Conservation (phyloP, 1,140 invertebrate species). For the Mesaphorura yosii region DNA sequence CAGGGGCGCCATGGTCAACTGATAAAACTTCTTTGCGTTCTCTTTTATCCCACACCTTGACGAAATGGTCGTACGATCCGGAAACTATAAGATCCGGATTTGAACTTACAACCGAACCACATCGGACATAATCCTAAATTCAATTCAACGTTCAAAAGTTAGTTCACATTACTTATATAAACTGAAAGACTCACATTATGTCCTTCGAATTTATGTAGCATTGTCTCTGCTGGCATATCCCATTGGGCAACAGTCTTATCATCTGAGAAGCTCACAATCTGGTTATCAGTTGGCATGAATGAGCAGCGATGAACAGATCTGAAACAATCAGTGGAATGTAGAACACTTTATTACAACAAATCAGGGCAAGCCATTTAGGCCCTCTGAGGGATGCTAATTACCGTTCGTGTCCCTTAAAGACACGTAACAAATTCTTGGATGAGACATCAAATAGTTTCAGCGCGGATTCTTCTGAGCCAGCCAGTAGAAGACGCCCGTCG, state of each 20-base stretch:
- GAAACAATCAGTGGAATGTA: constrained; percentile 35
- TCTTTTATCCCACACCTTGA: constrained; percentile 80
- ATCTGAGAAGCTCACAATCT: constrained; percentile 82
- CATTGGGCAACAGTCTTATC: constrained; percentile 79
- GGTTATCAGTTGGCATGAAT: constrained; percentile 65
- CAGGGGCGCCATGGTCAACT: constrained; percentile 77
- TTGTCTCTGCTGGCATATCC: constrained; percentile 77
- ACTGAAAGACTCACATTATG: constrained; percentile 43
- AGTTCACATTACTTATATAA: constrained; percentile 12
- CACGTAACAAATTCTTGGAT: constrained; percentile 60
- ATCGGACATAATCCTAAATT: constrained; percentile 62
- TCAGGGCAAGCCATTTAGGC: background rate
- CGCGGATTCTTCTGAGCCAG: constrained; percentile 75
- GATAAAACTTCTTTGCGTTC: constrained; percentile 54
- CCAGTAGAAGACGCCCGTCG: constrained; percentile 72
- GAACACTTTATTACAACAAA: constrained; percentile 3
- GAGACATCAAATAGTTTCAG: constrained; percentile 79
- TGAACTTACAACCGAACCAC: constrained; percentile 62
- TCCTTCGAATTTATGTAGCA: constrained; percentile 51
- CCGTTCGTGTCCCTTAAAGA: constrained; percentile 54
- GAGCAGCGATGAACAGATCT: constrained; percentile 65
- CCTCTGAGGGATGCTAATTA: constrained; percentile 25
- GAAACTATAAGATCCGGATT: constrained; percentile 64
- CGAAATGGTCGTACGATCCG: constrained; percentile 85
- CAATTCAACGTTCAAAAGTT: constrained; percentile 11